Base-by-base conservation (phyloP, 2,113 vertebrate species). In the Onychostruthus taczanowskii region DNA sequence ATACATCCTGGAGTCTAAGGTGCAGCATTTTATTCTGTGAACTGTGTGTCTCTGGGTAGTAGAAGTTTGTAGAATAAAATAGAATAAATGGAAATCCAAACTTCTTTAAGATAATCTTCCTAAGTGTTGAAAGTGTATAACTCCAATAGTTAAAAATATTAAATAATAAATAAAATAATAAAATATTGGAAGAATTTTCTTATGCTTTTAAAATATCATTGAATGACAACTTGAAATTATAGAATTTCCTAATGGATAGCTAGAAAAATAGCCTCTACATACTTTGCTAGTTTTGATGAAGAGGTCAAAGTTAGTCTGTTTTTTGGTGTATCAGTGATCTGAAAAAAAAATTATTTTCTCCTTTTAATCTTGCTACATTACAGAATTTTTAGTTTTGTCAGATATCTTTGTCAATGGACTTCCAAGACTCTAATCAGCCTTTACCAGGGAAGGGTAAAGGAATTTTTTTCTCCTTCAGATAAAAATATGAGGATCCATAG, bases 251-350 rank as follows among this genome's bases (percentile, higher is more conserved):
- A 63, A 2, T 37, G 5, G 10, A 31, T 9, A 11, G 7, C 14
- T 24, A 69, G 30, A 56, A 87, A 86, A 84, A 19, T 0, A 24
- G 14, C 5, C 4, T 70, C 7, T 58, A 81, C 80, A 86, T 41
- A 37, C 2, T n/a, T 73, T 41, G 16, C 16, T 49, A 44, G 0
- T 50, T 76, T 77, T 63, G 16, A 64, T 59, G 39, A 70, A 62
- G 15, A 7, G 2, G 0, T 56, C 7, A 62, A 62, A 56, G 7
- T 75, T 49, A 50, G 10, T 23, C 9, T 63, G 1, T 0, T 44
- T 84, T 74, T 91, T 35, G 10, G 8, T 77, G 4, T 27, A 47
- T 39, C 30, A 77, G 9, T 43, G 20, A 74, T 47, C 15, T 39
- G 33, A 67, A n/a, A 62, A 77, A 86, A 88, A 37, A 6, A 14